Base-by-base conservation (phyloP, 1,140 invertebrate species). In the Propsilocerus akamusi region DNA sequence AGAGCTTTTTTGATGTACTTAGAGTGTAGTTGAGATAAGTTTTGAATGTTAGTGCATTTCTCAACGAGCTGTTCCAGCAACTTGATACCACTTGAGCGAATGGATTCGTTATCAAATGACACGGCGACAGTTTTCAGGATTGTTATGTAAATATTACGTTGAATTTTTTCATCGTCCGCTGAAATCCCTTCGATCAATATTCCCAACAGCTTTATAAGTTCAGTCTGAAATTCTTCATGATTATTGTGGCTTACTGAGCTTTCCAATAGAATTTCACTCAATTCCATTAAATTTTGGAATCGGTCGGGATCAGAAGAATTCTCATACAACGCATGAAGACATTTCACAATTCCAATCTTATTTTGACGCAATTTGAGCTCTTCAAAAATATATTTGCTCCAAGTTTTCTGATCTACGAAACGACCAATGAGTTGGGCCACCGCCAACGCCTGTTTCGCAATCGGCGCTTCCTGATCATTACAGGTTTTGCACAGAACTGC, bases 271-370 rank as follows among this genome's bases (percentile, higher is more conserved):
- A 70, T 47, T 46, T 57, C 54, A 25, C 58, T 55, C 24, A 71
- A 53, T 3, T 63, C 53, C 4, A 60, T 30, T 5, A 67, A 34
- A 23, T 61, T 56, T 14, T 70, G 65, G 3, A 69, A 63, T 25
- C 60, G 57, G 54, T 77, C 74, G 54, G 78, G 72, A 58, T 84
- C 79, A 26, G 65, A 60, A 4, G 71, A 68, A n/a, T 73, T 68
- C 51, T 61, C 57, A 58, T 73, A 77, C 70, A 78, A 75, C 4
- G 70, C 57, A 32, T 69, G 67, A 32, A 79, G 64, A 26, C 61
- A 64, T 47, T 51, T 58, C 7, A 65, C 37, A 32, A 55, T 60
- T 0, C 61, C 63, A 23, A 64, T 57, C 22, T 41, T 41, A 1
- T 58, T 54, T 3, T 58, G 55, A 53, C 60, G 56, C 2, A 56